Evolutionary conservation across 2,113 vertebrate species (phyloP).

Genomic region (Phylloscopus trochilus): DNA sequence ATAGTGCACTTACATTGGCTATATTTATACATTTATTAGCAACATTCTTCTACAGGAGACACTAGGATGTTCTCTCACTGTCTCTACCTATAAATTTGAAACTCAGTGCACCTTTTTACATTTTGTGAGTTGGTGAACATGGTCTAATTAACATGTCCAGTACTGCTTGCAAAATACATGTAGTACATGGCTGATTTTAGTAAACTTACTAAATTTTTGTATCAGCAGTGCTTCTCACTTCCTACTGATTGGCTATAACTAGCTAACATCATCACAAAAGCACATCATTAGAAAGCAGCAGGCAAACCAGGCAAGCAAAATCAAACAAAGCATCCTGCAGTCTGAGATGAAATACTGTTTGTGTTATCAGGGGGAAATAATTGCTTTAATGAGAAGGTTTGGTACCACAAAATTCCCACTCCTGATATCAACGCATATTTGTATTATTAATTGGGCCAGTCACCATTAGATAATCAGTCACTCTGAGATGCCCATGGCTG

Average conservation of each 20-base stretch:
- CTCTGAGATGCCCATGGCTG: background rate
- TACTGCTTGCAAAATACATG: background rate
- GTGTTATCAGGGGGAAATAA: background rate
- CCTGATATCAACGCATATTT: background rate
- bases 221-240: background rate
- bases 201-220: background rate
- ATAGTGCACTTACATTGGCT: background rate
- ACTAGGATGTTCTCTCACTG: background rate
- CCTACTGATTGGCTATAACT: background rate
- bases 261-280: background rate
- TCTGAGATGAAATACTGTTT: background rate
- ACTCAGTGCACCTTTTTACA: background rate
- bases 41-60: background rate
- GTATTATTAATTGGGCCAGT: background rate
- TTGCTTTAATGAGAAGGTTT: background rate
- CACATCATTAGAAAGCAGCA: background rate
- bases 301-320: background rate
- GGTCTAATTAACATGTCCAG: background rate
- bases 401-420: background rate
- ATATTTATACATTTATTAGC: background rate
- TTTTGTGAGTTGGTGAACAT: background rate
- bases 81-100: background rate
- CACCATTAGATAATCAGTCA: background rate
- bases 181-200: background rate
- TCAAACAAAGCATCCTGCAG: background rate